Base-by-base conservation (phyloP, 2,888 invertebrate species). In the Epinotia nisella region DNA sequence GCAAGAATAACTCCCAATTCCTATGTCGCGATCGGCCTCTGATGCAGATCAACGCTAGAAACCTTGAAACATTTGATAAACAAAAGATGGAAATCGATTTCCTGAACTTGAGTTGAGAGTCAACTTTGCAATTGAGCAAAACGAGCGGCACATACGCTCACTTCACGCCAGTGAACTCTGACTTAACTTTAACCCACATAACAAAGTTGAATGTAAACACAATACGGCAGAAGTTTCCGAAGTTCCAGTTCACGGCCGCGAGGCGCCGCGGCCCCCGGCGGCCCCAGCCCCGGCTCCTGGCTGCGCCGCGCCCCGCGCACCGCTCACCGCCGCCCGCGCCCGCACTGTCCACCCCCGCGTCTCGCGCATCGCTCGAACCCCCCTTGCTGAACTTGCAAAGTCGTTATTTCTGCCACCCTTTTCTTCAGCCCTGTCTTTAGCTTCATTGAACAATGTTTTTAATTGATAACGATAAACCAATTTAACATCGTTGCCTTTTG, bases 171-270 rank as follows among this genome's bases (percentile, higher is more conserved):
- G 84, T 89, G 92, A 93, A 93, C 93, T 93, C 93, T 87, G 87
- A 88, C 88, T 93, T 93, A 91, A 93, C 93, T 93, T 93, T 93
- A 93, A 93, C 93, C 93, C 93, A 93, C 92, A 93, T 93, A 92
- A 93, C 93, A 92, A 93, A 93, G 93, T 93, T 93, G 89, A 92
- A 92, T 93, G 93, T 93, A 93, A 93, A 93, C 93, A 93, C 93
- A 93, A 93, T 93, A 92, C 91, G 90, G 87, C 87, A 87, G 89
- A 92, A 92, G 91, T 92, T 91, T 90, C 82, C 87, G 84, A 92
- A 91, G 90, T 91, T 89, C 86, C 93, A 90, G 93, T 93, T 92
- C 93, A 93, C 89, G 93, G 93, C 90, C 93, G 92, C 89, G 87
- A 83, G 84, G 85, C 83, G 85, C 81, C 81, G 81, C 80, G 81